Evolutionary conservation across 2,888 invertebrate species (phyloP), one percentile per base, ranked within the genome.

Genomic region (Drosophila macrospina): DNA sequence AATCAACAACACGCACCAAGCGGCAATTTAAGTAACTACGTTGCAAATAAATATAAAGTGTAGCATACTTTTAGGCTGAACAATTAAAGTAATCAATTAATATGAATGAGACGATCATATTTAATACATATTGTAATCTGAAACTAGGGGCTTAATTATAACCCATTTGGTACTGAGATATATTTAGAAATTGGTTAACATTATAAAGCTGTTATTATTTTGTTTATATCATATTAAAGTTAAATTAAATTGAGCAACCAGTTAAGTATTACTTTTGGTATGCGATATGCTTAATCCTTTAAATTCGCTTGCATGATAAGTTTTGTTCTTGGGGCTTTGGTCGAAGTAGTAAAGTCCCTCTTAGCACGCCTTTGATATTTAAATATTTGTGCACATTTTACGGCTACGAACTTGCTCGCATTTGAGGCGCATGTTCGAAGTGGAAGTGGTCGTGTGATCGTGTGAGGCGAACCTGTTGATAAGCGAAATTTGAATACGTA

Each of bases 401-500:
- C 75, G 54, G 57, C 37, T 57, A 54, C 51, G 64, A 70, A 64
- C 64, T 78, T 63, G 50, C 36, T 62, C 56, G 45, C 72, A 69
- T 51, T 55, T 41, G 39, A 26, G 47, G 48, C 61, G 15, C 44
- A 64, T 63, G 57, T 44, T 47, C 13, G 47, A 68, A 48, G 44
- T 66, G 77, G 60, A 59, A 64, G 34, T 13, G 54, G 61, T 62
- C 59, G 65, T 59, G 64, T 57, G 64, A 61, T 74, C 69, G 78
- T 60, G 44, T 69, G 57, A 41, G 41, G 57, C 67, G 60, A 82
- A 82, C 71, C 71, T 82, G 71, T 86, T 83, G 83, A 83, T 83
- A 88, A 88, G 88, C 88, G 36, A 55, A 82, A 82, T 88, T 88
- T 79, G 61, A 88, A 88, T 83, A 86, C 52, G 63, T 51, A 30